Evolutionary conservation across 2,113 vertebrate species (phyloP).

Genomic region (Corythornis cristatus): DNA sequence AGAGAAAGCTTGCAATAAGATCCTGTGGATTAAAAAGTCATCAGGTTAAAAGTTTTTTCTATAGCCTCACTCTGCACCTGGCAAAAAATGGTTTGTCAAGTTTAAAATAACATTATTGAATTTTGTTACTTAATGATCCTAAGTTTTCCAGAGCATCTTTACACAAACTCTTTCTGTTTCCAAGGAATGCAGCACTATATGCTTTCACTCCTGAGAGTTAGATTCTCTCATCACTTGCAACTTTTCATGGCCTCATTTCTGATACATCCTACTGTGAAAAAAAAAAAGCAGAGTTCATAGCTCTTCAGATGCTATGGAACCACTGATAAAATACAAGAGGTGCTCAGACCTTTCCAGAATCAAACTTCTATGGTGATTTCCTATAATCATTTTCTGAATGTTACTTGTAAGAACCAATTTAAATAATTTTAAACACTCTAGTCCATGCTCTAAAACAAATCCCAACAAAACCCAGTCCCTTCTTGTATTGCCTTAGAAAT

Average conservation of each 20-base stretch:
- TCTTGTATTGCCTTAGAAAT: background rate
- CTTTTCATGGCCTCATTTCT: background rate
- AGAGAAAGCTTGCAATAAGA: slow-evolving; percentile 83
- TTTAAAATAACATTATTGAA: background rate
- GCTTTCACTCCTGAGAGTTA: background rate
- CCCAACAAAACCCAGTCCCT: background rate
- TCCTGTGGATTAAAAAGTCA: slow-evolving; percentile 76
- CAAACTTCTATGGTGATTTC: background rate
- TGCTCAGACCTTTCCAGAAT: background rate
- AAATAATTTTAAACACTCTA: background rate
- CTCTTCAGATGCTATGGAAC: background rate
- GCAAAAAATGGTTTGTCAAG: background rate
- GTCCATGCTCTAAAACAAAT: background rate
- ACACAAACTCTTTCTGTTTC: background rate
- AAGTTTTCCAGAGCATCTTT: background rate
- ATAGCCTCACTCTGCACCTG: background rate
- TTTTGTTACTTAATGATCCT: background rate
- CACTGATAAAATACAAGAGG: background rate
- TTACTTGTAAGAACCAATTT: background rate
- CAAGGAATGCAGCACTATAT: background rate
- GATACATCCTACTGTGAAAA: background rate
- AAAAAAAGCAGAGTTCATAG: background rate
- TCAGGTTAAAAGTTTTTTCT: background rate
- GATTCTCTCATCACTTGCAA: background rate
- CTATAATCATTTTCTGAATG: background rate